Evolutionary conservation across 2,888 invertebrate species (phyloP).

Genomic region (Geophilus truncorum): DNA sequence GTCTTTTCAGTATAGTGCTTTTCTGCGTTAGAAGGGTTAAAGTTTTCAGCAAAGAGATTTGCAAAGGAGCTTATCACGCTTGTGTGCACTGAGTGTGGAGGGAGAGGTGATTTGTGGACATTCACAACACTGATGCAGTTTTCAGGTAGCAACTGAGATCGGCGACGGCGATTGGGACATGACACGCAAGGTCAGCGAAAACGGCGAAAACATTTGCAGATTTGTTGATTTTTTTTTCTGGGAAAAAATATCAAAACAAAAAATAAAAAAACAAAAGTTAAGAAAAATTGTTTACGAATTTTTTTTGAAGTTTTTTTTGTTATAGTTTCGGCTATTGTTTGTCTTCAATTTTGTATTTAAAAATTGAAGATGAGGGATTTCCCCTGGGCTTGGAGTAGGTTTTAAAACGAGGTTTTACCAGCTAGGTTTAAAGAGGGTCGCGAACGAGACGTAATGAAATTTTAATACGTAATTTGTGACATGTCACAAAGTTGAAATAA

Average conservation of each 20-base stretch:
- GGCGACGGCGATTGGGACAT: neutral
- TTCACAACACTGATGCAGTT: neutral
- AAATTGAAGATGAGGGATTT: no score
- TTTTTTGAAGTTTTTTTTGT: no score
- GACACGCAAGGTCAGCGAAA: neutral
- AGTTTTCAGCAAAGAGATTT: slow-evolving; percentile 17
- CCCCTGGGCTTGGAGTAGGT: no score
- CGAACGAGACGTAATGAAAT: no score
- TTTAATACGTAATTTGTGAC: no score
- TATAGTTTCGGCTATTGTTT: no score
- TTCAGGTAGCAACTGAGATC: slow-evolving; percentile 10
- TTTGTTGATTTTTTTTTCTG: neutral
- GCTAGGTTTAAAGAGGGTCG: no score
- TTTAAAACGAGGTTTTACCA: no score
- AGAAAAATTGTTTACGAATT: no score
- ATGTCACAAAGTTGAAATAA: no score
- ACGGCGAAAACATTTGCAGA: neutral
- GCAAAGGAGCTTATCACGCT: neutral
- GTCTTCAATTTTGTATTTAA: no score
- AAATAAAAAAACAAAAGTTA: no score
- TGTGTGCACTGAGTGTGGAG: neutral
- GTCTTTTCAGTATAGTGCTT: neutral
- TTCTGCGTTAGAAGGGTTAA: slow-evolving; percentile 16
- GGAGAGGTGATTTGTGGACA: neutral
- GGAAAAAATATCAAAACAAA: neutral